Conservation (phyloP, 2,888 invertebrate genomes). For the Platycheirus albimanus region DNA sequence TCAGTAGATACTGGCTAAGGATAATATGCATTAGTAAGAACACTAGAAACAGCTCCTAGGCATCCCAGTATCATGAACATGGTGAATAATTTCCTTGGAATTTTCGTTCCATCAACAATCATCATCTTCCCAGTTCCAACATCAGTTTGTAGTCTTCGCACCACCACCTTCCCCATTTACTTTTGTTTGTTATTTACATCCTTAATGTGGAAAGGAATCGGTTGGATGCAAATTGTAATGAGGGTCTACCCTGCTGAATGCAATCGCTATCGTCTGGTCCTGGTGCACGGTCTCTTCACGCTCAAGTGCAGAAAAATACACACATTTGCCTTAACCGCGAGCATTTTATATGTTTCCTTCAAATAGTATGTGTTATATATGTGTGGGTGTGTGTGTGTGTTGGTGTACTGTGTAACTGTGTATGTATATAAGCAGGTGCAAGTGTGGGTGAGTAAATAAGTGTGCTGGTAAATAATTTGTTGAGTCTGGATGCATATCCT, state of each 20-base stretch:
- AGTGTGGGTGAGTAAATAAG: slow-evolving; percentile 31
- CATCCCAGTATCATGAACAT: slow-evolving; percentile 61
- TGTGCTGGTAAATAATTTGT: slow-evolving; percentile 69
- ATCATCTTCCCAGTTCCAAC: slow-evolving; percentile 10
- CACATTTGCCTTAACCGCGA: slow-evolving; percentile 67
- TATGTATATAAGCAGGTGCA: slow-evolving; percentile 13
- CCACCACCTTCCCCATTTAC: slow-evolving; percentile 54
- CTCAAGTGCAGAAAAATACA: slow-evolving; percentile 68
- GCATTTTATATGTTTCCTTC: slow-evolving; percentile 70
- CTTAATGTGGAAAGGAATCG: slow-evolving; percentile 70
- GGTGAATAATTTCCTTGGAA: slow-evolving; percentile 69
- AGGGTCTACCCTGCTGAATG: slow-evolving; percentile 61
- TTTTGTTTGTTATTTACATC: slow-evolving; percentile 73
- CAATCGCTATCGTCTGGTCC: slow-evolving; percentile 33
- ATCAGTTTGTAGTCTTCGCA: not conserved
- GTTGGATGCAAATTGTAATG: slow-evolving; percentile 72
- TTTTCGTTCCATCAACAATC: slow-evolving; percentile 65
- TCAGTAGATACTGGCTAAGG: slow-evolving; percentile 56
- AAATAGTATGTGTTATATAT: slow-evolving; percentile 33
- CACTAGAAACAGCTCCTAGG: slow-evolving; percentile 34
- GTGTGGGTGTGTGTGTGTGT: not conserved
- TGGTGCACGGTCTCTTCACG: slow-evolving; percentile 57
- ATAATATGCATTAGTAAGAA: slow-evolving; percentile 62
- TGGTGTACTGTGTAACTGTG: too few species aligned
- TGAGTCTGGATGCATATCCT: slow-evolving; percentile 29